Percentiles rank a stretch among this genome's conserved stretches.
These are phyloP conservation scores for Phenacoccus solenopsis DNA, from an alignment of 1,140 invertebrate genomes.

Conservation along the genomic window DNA sequence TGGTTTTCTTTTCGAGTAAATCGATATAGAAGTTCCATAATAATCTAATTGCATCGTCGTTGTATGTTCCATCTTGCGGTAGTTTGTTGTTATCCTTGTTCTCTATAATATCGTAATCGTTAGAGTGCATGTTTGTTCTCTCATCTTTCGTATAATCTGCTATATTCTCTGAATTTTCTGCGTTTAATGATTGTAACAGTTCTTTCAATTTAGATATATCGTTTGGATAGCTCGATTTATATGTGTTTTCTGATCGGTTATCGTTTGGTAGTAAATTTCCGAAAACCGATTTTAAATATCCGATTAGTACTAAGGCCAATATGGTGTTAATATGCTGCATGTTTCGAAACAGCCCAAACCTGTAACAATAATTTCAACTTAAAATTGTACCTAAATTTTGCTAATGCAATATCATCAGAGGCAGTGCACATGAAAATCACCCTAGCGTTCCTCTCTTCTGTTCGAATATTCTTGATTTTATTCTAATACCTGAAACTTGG, in stretches of 20 bases:
- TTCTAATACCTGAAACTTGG: no score
- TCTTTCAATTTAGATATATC: background rate
- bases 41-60: background rate
- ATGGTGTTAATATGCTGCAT: slow-evolving; percentile 5
- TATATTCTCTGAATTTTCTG: background rate
- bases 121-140: background rate
- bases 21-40: background rate
- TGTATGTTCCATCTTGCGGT: background rate
- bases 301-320: background rate
- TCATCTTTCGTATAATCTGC: background rate
- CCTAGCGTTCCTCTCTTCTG: no score
- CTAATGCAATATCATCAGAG: no score
- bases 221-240: background rate
- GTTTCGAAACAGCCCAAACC: background rate
- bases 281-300: background rate
- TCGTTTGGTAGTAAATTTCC: background rate
- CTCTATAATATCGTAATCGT: background rate
- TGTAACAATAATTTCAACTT: no score
- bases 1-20: background rate
- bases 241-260: background rate
- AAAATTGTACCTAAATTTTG: no score
- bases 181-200: background rate
- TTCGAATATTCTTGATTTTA: no score
- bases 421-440: no score
- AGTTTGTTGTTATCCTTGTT: background rate